Percentiles rank a stretch among this genome's conserved stretches.
Conservation (phyloP, 2,888 invertebrate genomes). For the Girardia tigrina region DNA sequence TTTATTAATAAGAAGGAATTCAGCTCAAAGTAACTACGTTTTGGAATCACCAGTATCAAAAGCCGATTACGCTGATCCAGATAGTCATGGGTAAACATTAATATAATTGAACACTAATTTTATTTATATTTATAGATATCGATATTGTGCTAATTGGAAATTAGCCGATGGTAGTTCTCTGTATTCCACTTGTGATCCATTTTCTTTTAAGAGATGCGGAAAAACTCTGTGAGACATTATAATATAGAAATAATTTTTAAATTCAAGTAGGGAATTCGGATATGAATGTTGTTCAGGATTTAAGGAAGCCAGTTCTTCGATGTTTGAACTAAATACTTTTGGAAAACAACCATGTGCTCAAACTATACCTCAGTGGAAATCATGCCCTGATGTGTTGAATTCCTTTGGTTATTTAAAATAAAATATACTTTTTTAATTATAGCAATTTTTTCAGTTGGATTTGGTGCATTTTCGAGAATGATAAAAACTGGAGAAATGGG, state of each 20-base stretch:
- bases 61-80: too few relatives aligned
- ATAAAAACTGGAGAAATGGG: neutral
- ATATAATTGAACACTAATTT: too few relatives aligned
- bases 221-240: constrained; percentile 1
- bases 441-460: constrained; percentile 1
- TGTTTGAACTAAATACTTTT: neutral
- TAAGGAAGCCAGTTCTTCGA: neutral
- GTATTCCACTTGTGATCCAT: constrained; percentile 9
- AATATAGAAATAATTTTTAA: constrained; percentile 8
- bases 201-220: constrained; percentile 13
- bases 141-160: constrained; percentile 29
- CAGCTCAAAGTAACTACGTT: too few relatives aligned
- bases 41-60: too few relatives aligned
- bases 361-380: constrained; percentile 24
- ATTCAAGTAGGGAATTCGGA: constrained; percentile 4
- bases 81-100: too few relatives aligned
- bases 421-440: neutral
- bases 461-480: neutral
- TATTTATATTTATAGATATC: constrained; percentile 18
- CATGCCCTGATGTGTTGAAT: constrained; percentile 19
- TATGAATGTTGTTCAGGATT: constrained; percentile 30
- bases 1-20: too few relatives aligned
- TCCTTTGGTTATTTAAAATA: neutral
- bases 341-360: constrained; percentile 10
- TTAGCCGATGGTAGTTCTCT: constrained; percentile 27